Evolutionary conservation across 2,113 vertebrate species (phyloP), one percentile per base, ranked within the genome.

Genomic region (Agelaius tricolor): DNA sequence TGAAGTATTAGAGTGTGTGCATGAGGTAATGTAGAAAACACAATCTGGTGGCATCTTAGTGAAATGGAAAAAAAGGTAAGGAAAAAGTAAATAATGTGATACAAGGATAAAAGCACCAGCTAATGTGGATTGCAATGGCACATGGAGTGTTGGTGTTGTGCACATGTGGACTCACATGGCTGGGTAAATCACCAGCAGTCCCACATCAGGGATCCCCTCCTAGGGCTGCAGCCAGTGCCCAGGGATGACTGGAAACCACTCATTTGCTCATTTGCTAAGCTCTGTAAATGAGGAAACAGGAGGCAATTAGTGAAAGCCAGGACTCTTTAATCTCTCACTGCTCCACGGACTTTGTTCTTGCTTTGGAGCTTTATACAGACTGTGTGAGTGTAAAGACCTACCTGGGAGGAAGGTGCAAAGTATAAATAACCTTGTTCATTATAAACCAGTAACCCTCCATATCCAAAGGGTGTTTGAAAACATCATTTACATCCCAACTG

Each of bases 351-450:
- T 97, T 94, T 87, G 74, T 71, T 94, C 81, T 74, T 47, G 2
- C 57, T 87, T 81, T 59, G 67, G 49, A 89, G 54, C 65, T 30
- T 63, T 86, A 14, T 7, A 35, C 2, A 43, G 54, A 39, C 39
- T 22, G 10, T 0, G 5, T 28, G 44, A 74, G n/a, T 15, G 23
- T 30, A 82, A 58, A 78, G 77, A 46, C 24, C 58, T 68, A 4
- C 61, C 77, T 71, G 58, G 63, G 75, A 84, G 83, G 80, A 93
- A 94, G 62, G 84, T 76, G 43, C 71, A 61, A 94, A 94, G 78
- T 28, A 10, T 39, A 87, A 80, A 13, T 35, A 87, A 80, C 37
- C 30, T 35, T 43, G 66, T 54, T 54, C 37, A 18, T 21, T n/a
- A 37, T 22, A 51, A 67, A 75, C 16, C 1, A 67, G 41, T 30